These are phyloP conservation scores for Montipora sp. DNA, from an alignment of 64 coral and sea anemone genomes.

Conservation along the genomic window DNA sequence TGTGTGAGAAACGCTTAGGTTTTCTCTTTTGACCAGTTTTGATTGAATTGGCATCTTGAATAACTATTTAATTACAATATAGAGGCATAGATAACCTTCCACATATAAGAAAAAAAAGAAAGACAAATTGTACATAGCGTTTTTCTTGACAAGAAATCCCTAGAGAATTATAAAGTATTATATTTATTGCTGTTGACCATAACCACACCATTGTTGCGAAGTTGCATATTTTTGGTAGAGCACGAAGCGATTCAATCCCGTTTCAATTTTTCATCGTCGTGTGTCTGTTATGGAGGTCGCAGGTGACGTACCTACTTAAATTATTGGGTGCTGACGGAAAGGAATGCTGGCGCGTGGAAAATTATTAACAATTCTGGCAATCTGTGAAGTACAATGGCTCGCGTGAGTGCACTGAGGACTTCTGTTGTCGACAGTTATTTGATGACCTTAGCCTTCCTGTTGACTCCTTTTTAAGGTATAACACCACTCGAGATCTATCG, in stretches of 20 bases:
- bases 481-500: no score
- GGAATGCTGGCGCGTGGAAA: no score
- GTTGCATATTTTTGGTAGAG: conserved; percentile 13
- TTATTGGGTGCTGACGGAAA: no score
- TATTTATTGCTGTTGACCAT: conserved; percentile 50
- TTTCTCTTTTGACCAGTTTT: not conserved
- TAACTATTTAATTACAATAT: conserved; percentile 35
- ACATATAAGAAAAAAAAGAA: conserved; percentile 28
- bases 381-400: no score
- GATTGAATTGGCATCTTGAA: not conserved
- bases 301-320: not conserved
- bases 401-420: no score
- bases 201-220: not conserved
- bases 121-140: conserved; percentile 57
- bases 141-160: conserved; percentile 44
- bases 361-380: no score
- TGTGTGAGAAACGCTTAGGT: not conserved
- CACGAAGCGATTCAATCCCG: not conserved
- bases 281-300: not conserved
- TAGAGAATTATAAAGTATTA: conserved; percentile 65
- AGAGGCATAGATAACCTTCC: conserved; percentile 42
- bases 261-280: not conserved
- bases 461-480: no score
- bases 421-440: no score
- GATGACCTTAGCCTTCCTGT: no score